These are phyloP conservation scores for Napeogenes inachia DNA, from an alignment of 2,888 invertebrate species.

Conservation along the genomic window DNA sequence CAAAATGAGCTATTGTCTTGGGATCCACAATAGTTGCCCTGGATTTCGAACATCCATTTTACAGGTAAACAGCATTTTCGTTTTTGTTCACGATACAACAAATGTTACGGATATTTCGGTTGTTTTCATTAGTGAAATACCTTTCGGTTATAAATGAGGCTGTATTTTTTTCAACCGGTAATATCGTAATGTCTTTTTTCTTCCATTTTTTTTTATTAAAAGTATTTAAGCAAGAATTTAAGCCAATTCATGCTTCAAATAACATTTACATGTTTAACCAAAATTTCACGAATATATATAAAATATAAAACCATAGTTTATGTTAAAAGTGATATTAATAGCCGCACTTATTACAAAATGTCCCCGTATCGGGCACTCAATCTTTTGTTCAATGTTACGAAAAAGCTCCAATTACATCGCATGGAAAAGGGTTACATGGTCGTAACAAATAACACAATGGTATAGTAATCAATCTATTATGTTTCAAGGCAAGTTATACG, in stretches of 20 bases:
- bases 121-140: conserved; percentile 7
- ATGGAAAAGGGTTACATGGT: conserved; percentile 65
- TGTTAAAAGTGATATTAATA: conserved; percentile 1
- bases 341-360: conserved; percentile 27
- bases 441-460: conserved; percentile 65
- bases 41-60: conserved; percentile 42
- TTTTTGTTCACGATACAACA: conserved; percentile 17
- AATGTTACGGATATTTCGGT: conserved; percentile 5
- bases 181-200: conserved; percentile 3
- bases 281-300: not conserved
- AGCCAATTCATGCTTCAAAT: not conserved
- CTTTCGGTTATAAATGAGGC: not conserved
- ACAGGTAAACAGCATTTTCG: conserved; percentile 38
- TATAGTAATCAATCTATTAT: conserved; percentile 45
- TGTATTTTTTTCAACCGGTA: not conserved
- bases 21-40: conserved; percentile 43
- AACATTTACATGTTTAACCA: not conserved
- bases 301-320: not conserved
- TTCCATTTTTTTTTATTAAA: not conserved
- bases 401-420: conserved; percentile 66
- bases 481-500: conserved; percentile 13
- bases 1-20: conserved; percentile 49
- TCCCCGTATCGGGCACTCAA: conserved; percentile 66
- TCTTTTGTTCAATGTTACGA: conserved; percentile 65
- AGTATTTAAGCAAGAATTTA: not conserved